Conservation (phyloP, 2,113 vertebrate genomes). For the Pelvicachromis taeniatus region DNA sequence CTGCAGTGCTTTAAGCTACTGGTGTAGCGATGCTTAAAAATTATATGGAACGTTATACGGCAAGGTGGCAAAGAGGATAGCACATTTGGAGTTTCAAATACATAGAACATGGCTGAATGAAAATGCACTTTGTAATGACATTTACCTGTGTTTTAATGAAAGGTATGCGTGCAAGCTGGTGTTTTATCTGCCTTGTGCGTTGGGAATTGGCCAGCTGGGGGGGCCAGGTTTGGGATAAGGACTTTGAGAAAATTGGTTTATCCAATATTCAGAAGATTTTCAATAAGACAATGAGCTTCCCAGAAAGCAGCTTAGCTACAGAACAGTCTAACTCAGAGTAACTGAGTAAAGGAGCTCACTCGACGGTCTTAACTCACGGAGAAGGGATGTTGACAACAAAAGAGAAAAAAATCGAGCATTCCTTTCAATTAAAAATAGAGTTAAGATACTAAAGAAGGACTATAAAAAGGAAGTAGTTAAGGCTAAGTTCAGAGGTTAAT, state of each 20-base stretch:
- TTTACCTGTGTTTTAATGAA: constrained; percentile 65
- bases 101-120: constrained; percentile 1
- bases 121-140: constrained; percentile 52
- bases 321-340: constrained; percentile 27
- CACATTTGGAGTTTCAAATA: constrained; percentile 56
- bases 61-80: constrained; percentile 43
- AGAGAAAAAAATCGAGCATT: neutral
- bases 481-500: constrained; percentile 58
- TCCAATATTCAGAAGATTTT: constrained; percentile 63
- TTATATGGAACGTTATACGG: constrained; percentile 71
- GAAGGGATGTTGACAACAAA: constrained; percentile 3
- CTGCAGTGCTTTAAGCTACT: constrained; percentile 68
- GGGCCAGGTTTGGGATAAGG: neutral
- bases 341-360: constrained; percentile 56
- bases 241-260: constrained; percentile 57
- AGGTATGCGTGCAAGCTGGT: constrained; percentile 37
- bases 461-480: constrained; percentile 56
- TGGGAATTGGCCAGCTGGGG: neutral
- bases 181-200: constrained; percentile 38
- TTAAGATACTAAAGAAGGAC: constrained; percentile 26
- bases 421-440: constrained; percentile 54
- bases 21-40: constrained; percentile 64
- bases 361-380: constrained; percentile 22
- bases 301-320: constrained; percentile 57
- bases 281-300: constrained; percentile 62